Evolutionary conservation across 2,888 invertebrate genomes (phyloP).

Genomic region (Sussaba pulchella): DNA sequence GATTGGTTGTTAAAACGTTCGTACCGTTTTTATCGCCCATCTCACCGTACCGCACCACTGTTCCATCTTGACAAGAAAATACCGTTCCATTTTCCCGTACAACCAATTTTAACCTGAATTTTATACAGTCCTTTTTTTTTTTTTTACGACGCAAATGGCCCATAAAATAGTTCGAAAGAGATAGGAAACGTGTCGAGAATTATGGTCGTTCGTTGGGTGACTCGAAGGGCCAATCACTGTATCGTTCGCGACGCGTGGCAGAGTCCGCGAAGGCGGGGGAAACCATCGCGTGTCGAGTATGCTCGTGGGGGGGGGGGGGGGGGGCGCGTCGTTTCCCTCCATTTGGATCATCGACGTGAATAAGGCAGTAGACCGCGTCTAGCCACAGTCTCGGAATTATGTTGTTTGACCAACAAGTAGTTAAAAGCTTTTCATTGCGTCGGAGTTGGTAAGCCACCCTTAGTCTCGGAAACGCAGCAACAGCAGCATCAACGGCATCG

Average conservation of each 20-base stretch:
- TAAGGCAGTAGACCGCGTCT: slow-evolving; percentile 27
- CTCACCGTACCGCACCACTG: no score
- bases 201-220: background rate
- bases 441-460: background rate
- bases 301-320: no score
- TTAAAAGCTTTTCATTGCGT: slow-evolving; percentile 30
- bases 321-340: slow-evolving; percentile 28
- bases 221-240: slow-evolving; percentile 7
- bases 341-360: slow-evolving; percentile 47
- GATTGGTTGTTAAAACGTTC: slow-evolving; percentile 6
- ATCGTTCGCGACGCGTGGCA: background rate
- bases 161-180: background rate
- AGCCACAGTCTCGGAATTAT: slow-evolving; percentile 45
- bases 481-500: background rate
- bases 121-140: background rate
- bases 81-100: background rate
- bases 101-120: background rate
- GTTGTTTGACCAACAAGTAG: slow-evolving; percentile 64
- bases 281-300: slow-evolving; percentile 53
- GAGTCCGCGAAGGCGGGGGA: background rate
- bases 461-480: background rate
- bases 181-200: background rate
- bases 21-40: background rate
- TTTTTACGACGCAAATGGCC: background rate
- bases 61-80: background rate